Conservation (phyloP, 1,140 invertebrate genomes). For the Luehdorfia chinensis region DNA sequence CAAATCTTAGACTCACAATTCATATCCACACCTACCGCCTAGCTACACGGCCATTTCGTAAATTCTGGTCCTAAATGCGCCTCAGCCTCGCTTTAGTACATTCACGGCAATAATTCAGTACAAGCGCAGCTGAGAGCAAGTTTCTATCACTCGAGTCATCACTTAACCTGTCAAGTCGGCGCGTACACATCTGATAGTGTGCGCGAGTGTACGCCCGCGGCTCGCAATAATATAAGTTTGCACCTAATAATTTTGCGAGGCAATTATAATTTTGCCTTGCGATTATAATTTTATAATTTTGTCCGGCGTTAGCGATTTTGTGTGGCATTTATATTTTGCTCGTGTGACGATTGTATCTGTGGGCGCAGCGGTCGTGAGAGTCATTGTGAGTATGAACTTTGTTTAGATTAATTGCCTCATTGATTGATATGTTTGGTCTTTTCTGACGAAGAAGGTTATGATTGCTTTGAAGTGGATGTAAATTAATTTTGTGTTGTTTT, state of each 20-base stretch:
- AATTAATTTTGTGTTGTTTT: too few species aligned
- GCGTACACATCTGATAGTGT: slow-evolving; percentile 32
- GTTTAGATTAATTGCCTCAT: slow-evolving; percentile 1
- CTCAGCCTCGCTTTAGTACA: slow-evolving; percentile 21
- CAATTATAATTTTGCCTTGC: slow-evolving; percentile 36
- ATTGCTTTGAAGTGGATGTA: too few species aligned
- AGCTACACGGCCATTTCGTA: too few species aligned
- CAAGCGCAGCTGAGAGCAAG: slow-evolving; percentile 19
- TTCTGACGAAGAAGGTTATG: not conserved
- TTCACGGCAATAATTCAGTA: slow-evolving; percentile 30
- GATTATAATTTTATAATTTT: slow-evolving; percentile 27
- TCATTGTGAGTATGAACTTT: slow-evolving; percentile 3
- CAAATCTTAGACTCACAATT: too few species aligned
- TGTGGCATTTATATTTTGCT: slow-evolving; percentile 16
- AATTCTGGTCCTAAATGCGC: too few species aligned
- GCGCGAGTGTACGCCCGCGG: slow-evolving; percentile 23
- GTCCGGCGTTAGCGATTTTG: slow-evolving; percentile 22
- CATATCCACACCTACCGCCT: too few species aligned
- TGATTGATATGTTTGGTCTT: slow-evolving; percentile 1
- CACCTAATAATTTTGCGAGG: slow-evolving; percentile 51
- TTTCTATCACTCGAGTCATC: slow-evolving; percentile 37
- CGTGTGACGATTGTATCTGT: slow-evolving; percentile 21
- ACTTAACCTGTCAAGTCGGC: slow-evolving; percentile 31
- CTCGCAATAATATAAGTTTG: slow-evolving; percentile 41
- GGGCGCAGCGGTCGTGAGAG: slow-evolving; percentile 16